These are phyloP conservation scores for Prolemur simus DNA, from an alignment of 2,113 vertebrate species.

Conservation along the genomic window DNA sequence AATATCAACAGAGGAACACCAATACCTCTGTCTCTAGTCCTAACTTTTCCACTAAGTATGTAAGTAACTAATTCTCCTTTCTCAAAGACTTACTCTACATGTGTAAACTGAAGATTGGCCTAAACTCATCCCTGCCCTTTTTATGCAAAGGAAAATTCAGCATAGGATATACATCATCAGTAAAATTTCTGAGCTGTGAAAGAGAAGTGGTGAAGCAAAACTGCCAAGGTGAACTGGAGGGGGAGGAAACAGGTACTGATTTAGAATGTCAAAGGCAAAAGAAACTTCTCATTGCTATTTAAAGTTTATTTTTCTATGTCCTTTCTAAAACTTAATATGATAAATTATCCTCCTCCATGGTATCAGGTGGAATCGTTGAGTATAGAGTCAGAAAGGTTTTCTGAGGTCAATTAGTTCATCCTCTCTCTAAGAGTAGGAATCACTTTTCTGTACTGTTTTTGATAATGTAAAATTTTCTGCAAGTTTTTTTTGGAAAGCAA, in stretches of 20 bases:
- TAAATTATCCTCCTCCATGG: not conserved
- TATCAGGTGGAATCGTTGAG: not conserved
- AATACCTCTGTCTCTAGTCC: not conserved
- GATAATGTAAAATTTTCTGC: not conserved
- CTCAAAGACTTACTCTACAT: not conserved
- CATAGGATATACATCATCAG: not conserved
- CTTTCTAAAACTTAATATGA: not conserved
- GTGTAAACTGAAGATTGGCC: not conserved
- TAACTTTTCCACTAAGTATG: not conserved
- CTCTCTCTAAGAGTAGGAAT: not conserved
- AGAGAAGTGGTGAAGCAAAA: not conserved
- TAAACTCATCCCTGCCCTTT: not conserved
- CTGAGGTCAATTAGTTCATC: not conserved
- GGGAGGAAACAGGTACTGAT: not conserved
- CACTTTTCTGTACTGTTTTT: not conserved
- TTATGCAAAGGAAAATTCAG: not conserved
- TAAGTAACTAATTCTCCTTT: not conserved
- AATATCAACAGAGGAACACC: not conserved
- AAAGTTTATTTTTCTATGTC: not conserved
- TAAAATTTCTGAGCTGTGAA: not conserved
- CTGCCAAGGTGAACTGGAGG: not conserved
- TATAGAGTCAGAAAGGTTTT: not conserved
- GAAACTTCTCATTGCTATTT: not conserved
- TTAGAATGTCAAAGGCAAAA: not conserved
- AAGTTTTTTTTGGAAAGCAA: not conserved